Evolutionary conservation across 35 echinoderm and acorn worm genomes (phyloP), one percentile per base, ranked within the genome.

Genomic region (Acanthaster planci): DNA sequence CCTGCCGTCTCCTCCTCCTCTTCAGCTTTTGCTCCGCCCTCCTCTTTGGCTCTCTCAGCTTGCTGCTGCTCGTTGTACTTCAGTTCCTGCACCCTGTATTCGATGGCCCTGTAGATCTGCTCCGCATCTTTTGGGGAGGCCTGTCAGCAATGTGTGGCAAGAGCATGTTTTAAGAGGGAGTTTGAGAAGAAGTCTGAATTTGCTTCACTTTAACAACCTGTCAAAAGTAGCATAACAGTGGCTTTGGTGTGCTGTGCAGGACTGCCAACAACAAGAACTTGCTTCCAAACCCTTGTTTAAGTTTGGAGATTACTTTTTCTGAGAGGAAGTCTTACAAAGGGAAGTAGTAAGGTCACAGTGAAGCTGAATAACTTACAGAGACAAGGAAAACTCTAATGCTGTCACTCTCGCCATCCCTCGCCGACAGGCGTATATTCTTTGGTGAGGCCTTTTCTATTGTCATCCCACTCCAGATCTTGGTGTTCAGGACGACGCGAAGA

Each of bases 381-480:
- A 99, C 82, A 39, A 99, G 89, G 86, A 91, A 99, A 29, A 99
- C 89, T 89, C 79, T 94, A 21, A 90, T 86, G n/a, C 39, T 78
- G 21, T 93, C 89, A 40, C 77, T 91, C 55, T 97, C 94, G n/a
- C 82, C 75, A 39, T 94, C 96, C 32, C 93, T 78, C 7, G 92
- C 96, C 16, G 92, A 91, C 6, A 99, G 86, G 5, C 96, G 81
- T 79, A 99, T 77, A 68, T 83, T 99, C 59, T 92, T 99, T 21
- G 81, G 80, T 60, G 81, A 94, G 4, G 92, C 92, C 76, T 94
- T 99, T 77, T 99, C 96, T 55, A 93, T 78, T 18, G 55, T 91
- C 96, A 99, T 99, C 15, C 78, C 82, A 44, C 85, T 47, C 96
- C 96, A 99, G 6, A 99, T 77, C 60, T 99, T 99, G 37, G 96